These are phyloP conservation scores for Andrena bucephala DNA, from an alignment of 2,888 invertebrate species.

Conservation along the genomic window DNA sequence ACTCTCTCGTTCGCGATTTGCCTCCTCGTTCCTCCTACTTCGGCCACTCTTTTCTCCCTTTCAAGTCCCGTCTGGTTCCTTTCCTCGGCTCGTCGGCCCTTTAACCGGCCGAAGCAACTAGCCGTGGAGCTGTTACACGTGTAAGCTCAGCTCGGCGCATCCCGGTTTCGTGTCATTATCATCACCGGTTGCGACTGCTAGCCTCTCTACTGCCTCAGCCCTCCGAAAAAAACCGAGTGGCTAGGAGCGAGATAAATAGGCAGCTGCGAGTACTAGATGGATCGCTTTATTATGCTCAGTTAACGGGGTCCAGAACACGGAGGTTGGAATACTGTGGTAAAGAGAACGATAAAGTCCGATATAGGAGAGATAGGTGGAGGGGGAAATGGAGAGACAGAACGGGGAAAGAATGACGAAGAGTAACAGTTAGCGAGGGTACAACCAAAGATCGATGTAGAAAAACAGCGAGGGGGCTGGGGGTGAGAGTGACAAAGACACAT, in stretches of 20 bases:
- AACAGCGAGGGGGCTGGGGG: neutral
- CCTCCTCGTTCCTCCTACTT: slow-evolving; percentile 4
- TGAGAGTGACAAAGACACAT: neutral
- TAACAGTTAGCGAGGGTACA: slow-evolving; percentile 3
- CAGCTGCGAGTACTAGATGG: slow-evolving; percentile 35
- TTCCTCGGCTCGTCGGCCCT: slow-evolving; percentile 36
- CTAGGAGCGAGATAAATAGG: slow-evolving; percentile 43
- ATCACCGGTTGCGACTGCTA: slow-evolving; percentile 14
- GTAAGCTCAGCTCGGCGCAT: slow-evolving; percentile 46
- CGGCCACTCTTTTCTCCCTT: slow-evolving; percentile 5
- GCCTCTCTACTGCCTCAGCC: slow-evolving; percentile 1
- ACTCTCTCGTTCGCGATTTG: slow-evolving; percentile 34
- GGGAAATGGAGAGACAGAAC: neutral
- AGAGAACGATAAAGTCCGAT: neutral
- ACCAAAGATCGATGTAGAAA: slow-evolving; percentile 4
- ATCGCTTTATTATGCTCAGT: slow-evolving; percentile 53
- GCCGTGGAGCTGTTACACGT: slow-evolving; percentile 48
- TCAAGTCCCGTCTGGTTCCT: neutral
- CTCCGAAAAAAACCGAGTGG: slow-evolving; percentile 11
- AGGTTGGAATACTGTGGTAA: neutral
- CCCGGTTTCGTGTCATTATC: slow-evolving; percentile 48
- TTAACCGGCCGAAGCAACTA: slow-evolving; percentile 43
- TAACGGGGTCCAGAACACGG: slow-evolving; percentile 17
- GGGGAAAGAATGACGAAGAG: neutral
- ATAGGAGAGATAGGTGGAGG: neutral